These are phyloP conservation scores for Orthosia incerta DNA, from an alignment of 2,888 invertebrate species.

Conservation along the genomic window DNA sequence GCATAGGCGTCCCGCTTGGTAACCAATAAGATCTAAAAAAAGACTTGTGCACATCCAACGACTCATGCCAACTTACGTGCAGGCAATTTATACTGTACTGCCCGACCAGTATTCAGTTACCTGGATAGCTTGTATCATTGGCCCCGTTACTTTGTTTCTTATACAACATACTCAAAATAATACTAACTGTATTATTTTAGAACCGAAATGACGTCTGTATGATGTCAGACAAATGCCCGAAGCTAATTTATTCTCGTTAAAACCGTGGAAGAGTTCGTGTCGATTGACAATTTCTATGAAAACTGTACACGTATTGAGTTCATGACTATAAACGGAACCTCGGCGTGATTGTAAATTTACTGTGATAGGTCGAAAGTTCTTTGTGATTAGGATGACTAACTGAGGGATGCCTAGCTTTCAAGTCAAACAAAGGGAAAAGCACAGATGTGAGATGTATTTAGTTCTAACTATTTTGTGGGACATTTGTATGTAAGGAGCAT, in stretches of 20 bases:
- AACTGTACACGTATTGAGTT: slow-evolving; percentile 36
- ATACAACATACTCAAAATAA: slow-evolving; percentile 5
- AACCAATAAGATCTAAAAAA: too few relatives aligned
- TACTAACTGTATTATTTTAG: slow-evolving; percentile 15
- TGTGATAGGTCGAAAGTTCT: slow-evolving; percentile 11
- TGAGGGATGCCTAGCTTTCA: not conserved
- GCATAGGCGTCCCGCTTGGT: too few relatives aligned
- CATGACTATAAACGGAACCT: slow-evolving; percentile 36
- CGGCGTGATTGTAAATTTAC: not conserved
- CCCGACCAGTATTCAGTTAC: too few relatives aligned
- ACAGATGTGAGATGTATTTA: not conserved
- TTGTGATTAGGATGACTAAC: slow-evolving; percentile 1
- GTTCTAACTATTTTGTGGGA: too few relatives aligned
- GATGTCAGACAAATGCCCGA: slow-evolving; percentile 45
- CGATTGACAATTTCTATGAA: slow-evolving; percentile 47
- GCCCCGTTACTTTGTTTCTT: not conserved
- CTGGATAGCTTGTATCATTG: too few relatives aligned
- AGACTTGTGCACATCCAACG: too few relatives aligned
- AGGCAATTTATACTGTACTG: too few relatives aligned
- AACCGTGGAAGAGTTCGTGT: slow-evolving; percentile 34
- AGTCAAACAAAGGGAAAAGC: not conserved
- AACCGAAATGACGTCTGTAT: slow-evolving; percentile 29
- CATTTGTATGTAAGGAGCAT: too few relatives aligned
- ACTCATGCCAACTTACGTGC: too few relatives aligned
- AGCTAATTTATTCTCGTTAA: slow-evolving; percentile 51